A percentile compares a stretch with the other conserved stretches of the same genome.
Conservation (phyloP, 2,797 vertebrate genomes). For the Chrosomus eos region DNA sequence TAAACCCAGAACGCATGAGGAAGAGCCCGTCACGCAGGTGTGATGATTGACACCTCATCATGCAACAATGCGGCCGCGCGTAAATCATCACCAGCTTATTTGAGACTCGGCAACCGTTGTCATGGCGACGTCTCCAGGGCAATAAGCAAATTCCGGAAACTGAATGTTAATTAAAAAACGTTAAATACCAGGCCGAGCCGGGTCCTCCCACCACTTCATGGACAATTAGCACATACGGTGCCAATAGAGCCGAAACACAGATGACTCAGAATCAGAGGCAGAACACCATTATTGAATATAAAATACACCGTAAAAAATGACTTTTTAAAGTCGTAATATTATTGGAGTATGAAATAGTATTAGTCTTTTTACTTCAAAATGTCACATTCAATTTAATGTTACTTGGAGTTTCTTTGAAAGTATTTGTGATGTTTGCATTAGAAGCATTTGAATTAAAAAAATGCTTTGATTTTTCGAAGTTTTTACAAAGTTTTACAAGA, state of each 20-base stretch:
- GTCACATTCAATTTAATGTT: not conserved
- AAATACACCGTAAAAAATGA: accelerated
- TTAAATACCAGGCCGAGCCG: constrained; percentile 40
- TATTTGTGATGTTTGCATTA: not conserved
- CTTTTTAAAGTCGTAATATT: not conserved
- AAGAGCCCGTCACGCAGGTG: not conserved
- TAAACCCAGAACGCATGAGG: not conserved
- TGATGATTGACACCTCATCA: not conserved
- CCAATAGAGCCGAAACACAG: not conserved
- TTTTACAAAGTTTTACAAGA: no score
- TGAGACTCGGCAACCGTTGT: constrained; percentile 5
- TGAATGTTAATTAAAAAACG: constrained; percentile 57
- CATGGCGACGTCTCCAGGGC: constrained; percentile 30
- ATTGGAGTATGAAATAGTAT: not conserved
- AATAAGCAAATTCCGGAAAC: constrained; percentile 18
- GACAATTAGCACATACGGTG: constrained; percentile 23
- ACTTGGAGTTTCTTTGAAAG: not conserved
- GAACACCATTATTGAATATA: not conserved
- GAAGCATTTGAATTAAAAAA: no score
- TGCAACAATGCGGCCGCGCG: not conserved
- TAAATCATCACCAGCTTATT: not conserved
- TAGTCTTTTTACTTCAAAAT: not conserved
- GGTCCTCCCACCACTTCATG: constrained; percentile 1
- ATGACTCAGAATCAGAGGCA: not conserved
- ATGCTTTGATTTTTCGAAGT: no score